Evolutionary conservation across 2,888 invertebrate genomes (phyloP).

Genomic region (Phalangium opilio): DNA sequence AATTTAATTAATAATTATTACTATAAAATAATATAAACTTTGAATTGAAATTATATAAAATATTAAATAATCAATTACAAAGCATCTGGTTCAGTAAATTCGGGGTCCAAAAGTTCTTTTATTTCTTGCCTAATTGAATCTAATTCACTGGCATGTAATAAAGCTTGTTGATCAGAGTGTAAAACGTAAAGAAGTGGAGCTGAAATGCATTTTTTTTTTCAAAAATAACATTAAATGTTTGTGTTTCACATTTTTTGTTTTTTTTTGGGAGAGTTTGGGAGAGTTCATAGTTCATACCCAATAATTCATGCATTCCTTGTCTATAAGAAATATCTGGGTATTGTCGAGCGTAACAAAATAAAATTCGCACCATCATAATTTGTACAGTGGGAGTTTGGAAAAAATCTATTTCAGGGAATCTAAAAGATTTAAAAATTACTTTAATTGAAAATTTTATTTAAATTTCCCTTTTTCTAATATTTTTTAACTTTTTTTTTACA

Average conservation of each 20-base stretch:
- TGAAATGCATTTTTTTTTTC: too few species aligned
- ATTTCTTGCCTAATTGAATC: conserved; percentile 34
- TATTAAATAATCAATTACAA: conserved; percentile 38
- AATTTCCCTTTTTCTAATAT: not conserved
- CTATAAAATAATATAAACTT: conserved; percentile 6
- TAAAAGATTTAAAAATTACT: conserved; percentile 18
- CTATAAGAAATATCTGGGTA: conserved; percentile 54
- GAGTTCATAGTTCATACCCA: conserved; percentile 26
- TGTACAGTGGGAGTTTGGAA: conserved; percentile 53
- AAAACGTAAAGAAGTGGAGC: conserved; percentile 63
- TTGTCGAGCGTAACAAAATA: conserved; percentile 43
- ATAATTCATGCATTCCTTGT: conserved; percentile 69
- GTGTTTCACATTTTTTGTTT: too few species aligned
- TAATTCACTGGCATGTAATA: conserved; percentile 43
- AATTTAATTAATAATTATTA: conserved; percentile 4
- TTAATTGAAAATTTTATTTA: conserved; percentile 2
- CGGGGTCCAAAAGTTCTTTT: conserved; percentile 46
- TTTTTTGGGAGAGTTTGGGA: too few species aligned
- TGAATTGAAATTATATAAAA: not conserved
- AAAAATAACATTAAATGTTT: too few species aligned
- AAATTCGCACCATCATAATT: conserved; percentile 49
- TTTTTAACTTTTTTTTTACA: too few species aligned
- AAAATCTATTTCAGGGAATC: conserved; percentile 62
- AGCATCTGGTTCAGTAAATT: conserved; percentile 58
- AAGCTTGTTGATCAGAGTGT: conserved; percentile 53